Conservation (phyloP, 2,797 vertebrate genomes). For the Hydrolagus colliei region DNA sequence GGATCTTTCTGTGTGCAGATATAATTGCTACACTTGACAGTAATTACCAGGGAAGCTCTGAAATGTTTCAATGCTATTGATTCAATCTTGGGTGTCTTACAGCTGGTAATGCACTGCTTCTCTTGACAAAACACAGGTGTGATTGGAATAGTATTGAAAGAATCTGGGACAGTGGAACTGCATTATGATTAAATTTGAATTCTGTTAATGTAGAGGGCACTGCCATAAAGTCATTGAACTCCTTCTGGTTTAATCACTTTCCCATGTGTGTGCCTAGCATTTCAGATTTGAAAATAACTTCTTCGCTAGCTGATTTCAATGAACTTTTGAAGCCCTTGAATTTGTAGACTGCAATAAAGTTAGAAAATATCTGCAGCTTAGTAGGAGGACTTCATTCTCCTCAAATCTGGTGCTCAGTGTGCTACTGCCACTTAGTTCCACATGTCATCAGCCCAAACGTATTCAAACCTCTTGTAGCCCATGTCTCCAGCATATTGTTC, state of each 20-base stretch:
- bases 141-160: neutral
- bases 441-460: too few species aligned
- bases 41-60: too few species aligned
- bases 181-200: neutral
- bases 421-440: too few species aligned
- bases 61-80: too few species aligned
- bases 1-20: too few species aligned
- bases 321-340: neutral
- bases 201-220: neutral
- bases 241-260: neutral
- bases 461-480: too few species aligned
- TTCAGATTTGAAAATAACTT: neutral
- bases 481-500: too few species aligned
- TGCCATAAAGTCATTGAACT: neutral
- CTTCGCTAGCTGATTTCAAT: neutral
- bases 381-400: neutral
- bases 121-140: neutral
- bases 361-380: neutral
- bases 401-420: too few species aligned
- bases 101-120: neutral
- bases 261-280: neutral
- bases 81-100: too few species aligned
- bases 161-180: neutral
- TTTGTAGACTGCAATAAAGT: neutral
- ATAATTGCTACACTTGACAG: too few species aligned